Evolutionary conservation across 2,113 vertebrate species (phyloP).

Genomic region (Zosterops japonicus): DNA sequence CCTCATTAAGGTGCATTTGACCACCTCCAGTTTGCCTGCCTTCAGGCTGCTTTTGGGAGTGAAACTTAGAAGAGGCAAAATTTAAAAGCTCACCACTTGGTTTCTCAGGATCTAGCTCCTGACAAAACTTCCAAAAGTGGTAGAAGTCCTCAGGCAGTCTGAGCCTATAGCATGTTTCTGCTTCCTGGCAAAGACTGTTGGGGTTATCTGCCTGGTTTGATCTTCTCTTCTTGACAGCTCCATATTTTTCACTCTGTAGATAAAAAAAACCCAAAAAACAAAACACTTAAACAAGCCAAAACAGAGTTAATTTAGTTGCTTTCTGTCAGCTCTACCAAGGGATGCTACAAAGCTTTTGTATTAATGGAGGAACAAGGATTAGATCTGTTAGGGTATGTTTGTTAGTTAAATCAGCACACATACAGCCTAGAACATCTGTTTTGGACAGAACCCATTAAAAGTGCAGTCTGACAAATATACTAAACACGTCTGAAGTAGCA

Average conservation of each 20-base stretch:
- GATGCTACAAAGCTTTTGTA: neutral
- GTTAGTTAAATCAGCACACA: neutral
- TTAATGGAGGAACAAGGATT: neutral
- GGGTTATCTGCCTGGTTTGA: slow-evolving; percentile 56
- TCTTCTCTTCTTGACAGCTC: slow-evolving; percentile 78
- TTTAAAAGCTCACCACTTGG: slow-evolving; percentile 79
- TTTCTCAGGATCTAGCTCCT: slow-evolving; percentile 79
- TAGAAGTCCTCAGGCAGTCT: slow-evolving; percentile 91
- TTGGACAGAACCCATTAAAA: neutral
- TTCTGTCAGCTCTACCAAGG: neutral
- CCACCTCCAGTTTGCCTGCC: neutral
- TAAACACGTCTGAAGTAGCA: neutral
- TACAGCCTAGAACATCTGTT: neutral
- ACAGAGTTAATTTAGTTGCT: neutral
- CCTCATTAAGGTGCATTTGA: neutral
- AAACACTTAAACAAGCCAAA: neutral
- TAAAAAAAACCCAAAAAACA: neutral
- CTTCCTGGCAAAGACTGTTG: slow-evolving; percentile 72
- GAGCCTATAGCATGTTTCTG: slow-evolving; percentile 81
- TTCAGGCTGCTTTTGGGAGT: neutral
- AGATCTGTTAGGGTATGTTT: neutral
- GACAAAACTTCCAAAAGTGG: slow-evolving; percentile 93
- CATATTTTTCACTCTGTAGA: slow-evolving; percentile 67
- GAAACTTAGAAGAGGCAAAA: neutral
- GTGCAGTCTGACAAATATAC: neutral